These are phyloP conservation scores for Salvelinus fontinalis DNA, from an alignment of 2,113 vertebrate species.

Conservation along the genomic window DNA sequence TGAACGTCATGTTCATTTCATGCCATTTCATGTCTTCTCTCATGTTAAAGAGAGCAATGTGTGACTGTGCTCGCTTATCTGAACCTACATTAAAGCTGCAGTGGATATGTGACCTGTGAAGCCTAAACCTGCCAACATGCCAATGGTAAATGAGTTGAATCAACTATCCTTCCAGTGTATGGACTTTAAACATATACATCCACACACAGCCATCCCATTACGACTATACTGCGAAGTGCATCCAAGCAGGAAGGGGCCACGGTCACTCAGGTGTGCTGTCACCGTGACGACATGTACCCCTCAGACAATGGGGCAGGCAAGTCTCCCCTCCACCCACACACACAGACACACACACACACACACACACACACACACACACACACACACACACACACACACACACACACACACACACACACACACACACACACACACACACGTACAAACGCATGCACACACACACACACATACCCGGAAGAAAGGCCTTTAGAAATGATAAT, in stretches of 20 bases:
- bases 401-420: too few relatives aligned
- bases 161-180: background rate
- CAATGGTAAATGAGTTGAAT: background rate
- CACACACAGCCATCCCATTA: background rate
- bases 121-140: background rate
- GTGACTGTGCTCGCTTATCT: constrained; percentile 22
- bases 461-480: too few relatives aligned
- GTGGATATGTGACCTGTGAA: background rate
- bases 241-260: background rate
- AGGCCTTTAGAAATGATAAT: too few relatives aligned
- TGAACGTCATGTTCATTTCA: constrained; percentile 25
- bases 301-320: background rate
- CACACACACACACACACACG: too few relatives aligned
- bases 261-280: background rate
- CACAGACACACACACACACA: too few relatives aligned
- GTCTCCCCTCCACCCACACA: too few relatives aligned
- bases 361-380: too few relatives aligned
- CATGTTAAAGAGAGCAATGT: constrained; percentile 41
- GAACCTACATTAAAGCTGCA: constrained; percentile 19
- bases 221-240: background rate
- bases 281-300: background rate
- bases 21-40: constrained; percentile 15
- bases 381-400: too few relatives aligned
- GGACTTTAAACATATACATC: background rate
- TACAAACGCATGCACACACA: too few relatives aligned